These are phyloP conservation scores for Ctenopoma multispine DNA, from an alignment of 2,797 vertebrate genomes.

Conservation along the genomic window DNA sequence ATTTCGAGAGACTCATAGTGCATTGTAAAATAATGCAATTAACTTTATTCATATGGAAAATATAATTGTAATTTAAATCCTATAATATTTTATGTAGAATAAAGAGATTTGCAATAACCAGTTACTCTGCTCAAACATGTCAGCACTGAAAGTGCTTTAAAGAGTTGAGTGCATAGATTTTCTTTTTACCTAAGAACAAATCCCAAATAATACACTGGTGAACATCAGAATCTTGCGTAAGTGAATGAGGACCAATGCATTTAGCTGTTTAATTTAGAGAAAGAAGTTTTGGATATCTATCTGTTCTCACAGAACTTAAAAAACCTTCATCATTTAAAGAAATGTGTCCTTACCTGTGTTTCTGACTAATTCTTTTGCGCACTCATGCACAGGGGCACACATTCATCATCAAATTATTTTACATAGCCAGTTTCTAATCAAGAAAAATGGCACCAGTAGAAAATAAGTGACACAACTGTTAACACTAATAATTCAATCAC, in stretches of 20 bases:
- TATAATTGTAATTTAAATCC: no score
- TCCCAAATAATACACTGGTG: no score
- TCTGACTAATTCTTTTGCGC: not conserved
- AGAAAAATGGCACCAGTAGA: constrained; percentile 22
- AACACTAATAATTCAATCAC: constrained; percentile 23
- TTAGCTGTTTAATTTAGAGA: not conserved
- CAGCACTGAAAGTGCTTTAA: no score
- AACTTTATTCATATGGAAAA: no score
- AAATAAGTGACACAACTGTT: constrained; percentile 16
- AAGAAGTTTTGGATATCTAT: not conserved
- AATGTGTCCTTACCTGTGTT: not conserved
- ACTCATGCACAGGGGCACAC: not conserved
- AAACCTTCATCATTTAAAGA: not conserved
- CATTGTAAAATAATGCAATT: no score
- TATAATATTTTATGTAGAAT: no score
- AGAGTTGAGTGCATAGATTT: no score
- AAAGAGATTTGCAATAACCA: no score
- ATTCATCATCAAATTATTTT: constrained; percentile 33
- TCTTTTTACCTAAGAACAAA: no score
- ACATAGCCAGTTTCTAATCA: constrained; percentile 25
- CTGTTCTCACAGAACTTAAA: not conserved
- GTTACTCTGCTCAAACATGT: no score
- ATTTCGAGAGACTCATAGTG: no score
- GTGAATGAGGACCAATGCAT: not conserved
- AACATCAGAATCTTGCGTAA: no score